Base-by-base conservation (phyloP, 2,888 invertebrate species). In the Cepaea hortensis region DNA sequence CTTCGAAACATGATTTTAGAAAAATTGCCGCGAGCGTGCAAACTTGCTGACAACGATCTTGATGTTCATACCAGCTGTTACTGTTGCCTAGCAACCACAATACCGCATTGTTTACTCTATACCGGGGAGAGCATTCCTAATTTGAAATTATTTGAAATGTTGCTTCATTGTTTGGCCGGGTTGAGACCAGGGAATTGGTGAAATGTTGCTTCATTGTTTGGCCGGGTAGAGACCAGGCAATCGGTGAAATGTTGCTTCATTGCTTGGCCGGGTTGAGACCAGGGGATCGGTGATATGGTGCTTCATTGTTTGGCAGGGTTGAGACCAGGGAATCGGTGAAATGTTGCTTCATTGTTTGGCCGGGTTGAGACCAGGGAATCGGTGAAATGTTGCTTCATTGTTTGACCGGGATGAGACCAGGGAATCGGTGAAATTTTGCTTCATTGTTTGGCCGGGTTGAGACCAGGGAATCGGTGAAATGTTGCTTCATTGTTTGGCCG, bases 11-110 rank as follows among this genome's bases (percentile, higher is more conserved):
- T n/a, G 5, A 13, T 23, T 23, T 70, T 20, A 13, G 13, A 13
- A 2, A 13, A 70, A 70, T 70, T 7, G 55, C 55, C 55, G 11
- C 55, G 55, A n/a, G 77, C 77, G 77, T 61, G 77, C 77, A n/a
- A 55, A 55, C 55, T 55, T 55, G 23, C 77, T n/a, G 77, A 77
- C 77, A 77, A 77, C 77, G 55, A 77, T 77, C 77, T 61, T 77
- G 55, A 77, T 77, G 18, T 23, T 77, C 23, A 9, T n/a, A 7
- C 77, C 77, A 77, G 77, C 77, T 77, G 77, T 77, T 77, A 55
- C 61, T 61, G 77, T 77, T 55, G 77, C 77, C 61, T 77, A n/a
- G 77, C 77, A 77, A 77, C 77, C 55, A 77, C 61, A 55, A 55
- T 77, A 77, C n/a, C 23, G 23, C 77, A 77, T 77, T 77, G 55